Conservation (phyloP, 2,888 invertebrate species). For the Julus scandinavius region DNA sequence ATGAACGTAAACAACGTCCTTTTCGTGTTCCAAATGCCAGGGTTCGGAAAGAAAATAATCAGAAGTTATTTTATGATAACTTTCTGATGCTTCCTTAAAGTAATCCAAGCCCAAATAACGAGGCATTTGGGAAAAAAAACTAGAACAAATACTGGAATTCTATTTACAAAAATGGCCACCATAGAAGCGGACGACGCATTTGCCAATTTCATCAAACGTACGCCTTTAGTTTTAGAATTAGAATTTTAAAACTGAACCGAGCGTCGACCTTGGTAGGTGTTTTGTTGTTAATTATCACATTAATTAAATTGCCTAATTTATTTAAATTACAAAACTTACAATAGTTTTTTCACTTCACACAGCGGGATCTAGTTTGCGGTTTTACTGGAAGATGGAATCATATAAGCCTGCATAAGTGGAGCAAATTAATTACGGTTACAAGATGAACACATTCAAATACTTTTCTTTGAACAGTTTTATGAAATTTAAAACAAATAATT, state of each 20-base stretch:
- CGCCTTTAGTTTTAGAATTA: not conserved
- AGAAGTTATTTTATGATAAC: not conserved
- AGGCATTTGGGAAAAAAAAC: not conserved
- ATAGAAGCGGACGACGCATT: not conserved
- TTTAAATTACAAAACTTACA: not conserved
- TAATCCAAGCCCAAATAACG: slow-evolving; percentile 45
- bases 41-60: not conserved
- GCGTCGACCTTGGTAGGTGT: too few species aligned
- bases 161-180: not conserved
- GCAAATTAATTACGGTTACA: not conserved
- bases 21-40: slow-evolving; percentile 11
- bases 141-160: not conserved
- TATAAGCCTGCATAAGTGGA: not conserved
- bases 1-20: slow-evolving; percentile 1
- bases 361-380: not conserved
- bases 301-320: not conserved
- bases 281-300: not conserved
- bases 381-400: not conserved
- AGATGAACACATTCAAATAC: not conserved
- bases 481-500: not conserved
- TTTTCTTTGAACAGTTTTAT: not conserved
- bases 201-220: slow-evolving; percentile 12
- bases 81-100: slow-evolving; percentile 48
- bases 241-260: too few species aligned
- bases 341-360: too few species aligned